Base-by-base conservation (phyloP, 2,888 invertebrate genomes). In the Heliconius ismenius region DNA sequence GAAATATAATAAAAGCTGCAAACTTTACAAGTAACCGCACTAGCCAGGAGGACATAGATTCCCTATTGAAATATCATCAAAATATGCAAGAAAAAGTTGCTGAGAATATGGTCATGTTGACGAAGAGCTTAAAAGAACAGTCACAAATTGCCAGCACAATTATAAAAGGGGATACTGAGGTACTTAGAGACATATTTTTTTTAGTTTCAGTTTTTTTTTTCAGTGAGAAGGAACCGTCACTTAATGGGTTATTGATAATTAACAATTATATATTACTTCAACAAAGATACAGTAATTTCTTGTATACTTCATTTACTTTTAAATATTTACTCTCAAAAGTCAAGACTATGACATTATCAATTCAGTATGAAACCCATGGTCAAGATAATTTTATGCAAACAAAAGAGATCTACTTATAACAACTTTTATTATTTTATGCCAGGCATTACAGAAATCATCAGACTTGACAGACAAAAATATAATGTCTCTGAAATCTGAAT, bases 1-100 rank as follows among this genome's bases (percentile, higher is more conserved):
- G 96, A 24, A 95, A 94, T 82, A 92, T 94, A 77, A 92, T 92
- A 18, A 95, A 95, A 81, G 89, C 92, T 0, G 92, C 94, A 0
- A 93, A 92, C 82, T 93, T 92, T 67, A 93, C 92, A 43, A 92
- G 92, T 79, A 91, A 90, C 67, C 92, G 88, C 28, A 91, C 89
- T 43, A 92, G 95, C 70, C 95, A 95, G 77, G 96, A 96, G 82
- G 97, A 98, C 85, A 95, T 98, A 80, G 98, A 98, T 86, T 96
- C 97, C 39, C 91, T 98, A 18, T 94, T 99, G 75, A 97, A 97
- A 86, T 97, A 98, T 88, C 98, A 99, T 87, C 96, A 98, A 85
- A 96, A 97, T 81, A 96, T 97, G 91, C 99, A 99, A 86, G 98
- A 98, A 85, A 97, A 97, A 88, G 97, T 99, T 36, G 98, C 99